Evolutionary conservation across 2,888 invertebrate genomes (phyloP).

Genomic region (Macrosoma leucophasiata): DNA sequence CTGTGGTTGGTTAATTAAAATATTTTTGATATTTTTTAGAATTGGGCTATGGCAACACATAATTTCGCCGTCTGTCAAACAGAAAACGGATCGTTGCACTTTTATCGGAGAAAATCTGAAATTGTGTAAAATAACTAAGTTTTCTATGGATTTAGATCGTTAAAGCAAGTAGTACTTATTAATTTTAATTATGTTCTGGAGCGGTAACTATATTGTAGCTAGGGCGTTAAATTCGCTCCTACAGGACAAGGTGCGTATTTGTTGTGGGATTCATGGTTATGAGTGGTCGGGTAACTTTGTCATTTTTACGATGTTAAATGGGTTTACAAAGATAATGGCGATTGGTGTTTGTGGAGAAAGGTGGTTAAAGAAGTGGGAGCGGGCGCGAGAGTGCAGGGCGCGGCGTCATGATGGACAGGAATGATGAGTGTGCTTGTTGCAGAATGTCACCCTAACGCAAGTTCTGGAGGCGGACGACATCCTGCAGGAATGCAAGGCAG

Average conservation of each 20-base stretch:
- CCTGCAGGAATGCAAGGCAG: conserved; percentile 95
- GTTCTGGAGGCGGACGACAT: conserved; percentile 96
- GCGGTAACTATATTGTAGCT: conserved; percentile 82
- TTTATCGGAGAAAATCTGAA: conserved; percentile 49
- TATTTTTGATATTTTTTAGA: no score
- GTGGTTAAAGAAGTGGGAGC: conserved; percentile 4
- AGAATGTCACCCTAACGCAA: conserved; percentile 93
- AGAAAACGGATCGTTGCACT: conserved; percentile 64
- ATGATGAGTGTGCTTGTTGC: conserved; percentile 45
- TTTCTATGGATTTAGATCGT: conserved; percentile 68
- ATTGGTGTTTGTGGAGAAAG: conserved; percentile 4
- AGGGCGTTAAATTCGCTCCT: conserved; percentile 86
- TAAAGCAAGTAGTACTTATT: conserved; percentile 53
- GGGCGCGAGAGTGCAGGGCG: conserved; percentile 10
- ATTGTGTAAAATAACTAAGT: conserved; percentile 47
- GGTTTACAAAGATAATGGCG: no score
- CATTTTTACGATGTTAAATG: conserved; percentile 5
- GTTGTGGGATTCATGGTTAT: conserved; percentile 61
- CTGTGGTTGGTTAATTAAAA: no score
- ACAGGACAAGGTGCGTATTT: conserved; percentile 82
- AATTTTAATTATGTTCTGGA: conserved; percentile 86
- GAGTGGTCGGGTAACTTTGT: conserved; percentile 30
- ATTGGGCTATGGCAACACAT: no score
- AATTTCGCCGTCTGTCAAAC: conserved; percentile 43
- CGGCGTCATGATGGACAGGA: neutral